phyloP scores from a whole-genome alignment of 2,113 vertebrate genomes.

The Pipa parva region DNA sequence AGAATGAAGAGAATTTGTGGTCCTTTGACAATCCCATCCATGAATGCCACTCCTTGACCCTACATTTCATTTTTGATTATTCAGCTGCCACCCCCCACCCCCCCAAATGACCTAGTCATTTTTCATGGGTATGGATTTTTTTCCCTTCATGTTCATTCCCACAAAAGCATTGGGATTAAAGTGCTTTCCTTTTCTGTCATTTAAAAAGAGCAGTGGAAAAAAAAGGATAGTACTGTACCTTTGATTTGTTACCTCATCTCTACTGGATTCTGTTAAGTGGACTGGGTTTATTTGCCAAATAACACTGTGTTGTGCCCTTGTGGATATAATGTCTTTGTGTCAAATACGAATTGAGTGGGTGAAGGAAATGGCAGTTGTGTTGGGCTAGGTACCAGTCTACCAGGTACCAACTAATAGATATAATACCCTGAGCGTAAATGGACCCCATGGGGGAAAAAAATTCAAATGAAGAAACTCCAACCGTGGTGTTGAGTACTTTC shows the following conservation, averaged over 20 bases:
- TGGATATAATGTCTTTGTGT: not conserved
- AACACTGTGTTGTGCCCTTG: conserved; percentile 2
- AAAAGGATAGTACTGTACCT: not conserved
- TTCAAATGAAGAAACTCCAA: not conserved
- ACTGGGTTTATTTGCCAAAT: conserved; percentile 30
- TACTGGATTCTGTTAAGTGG: not conserved
- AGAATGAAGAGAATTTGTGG: not conserved
- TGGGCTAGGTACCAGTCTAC: not conserved
- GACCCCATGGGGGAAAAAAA: not conserved
- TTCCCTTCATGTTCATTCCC: too few species aligned
- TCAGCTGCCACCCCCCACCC: not conserved
- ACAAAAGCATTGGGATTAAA: not conserved
- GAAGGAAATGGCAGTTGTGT: not conserved
- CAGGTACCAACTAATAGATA: not conserved
- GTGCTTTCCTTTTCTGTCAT: not conserved
- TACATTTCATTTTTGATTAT: not conserved
- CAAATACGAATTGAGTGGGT: not conserved
- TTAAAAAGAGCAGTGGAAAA: too few species aligned
- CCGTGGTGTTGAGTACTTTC: too few species aligned
- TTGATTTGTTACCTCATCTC: conserved; percentile 19
- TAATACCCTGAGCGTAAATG: not conserved
- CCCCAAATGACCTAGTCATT: not conserved
- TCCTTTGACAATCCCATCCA: conserved; percentile 14
- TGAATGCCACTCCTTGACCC: not conserved
- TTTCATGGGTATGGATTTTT: not conserved